These are phyloP conservation scores for Micromesistius poutassou DNA, from an alignment of 2,797 vertebrate genomes.

Conservation along the genomic window DNA sequence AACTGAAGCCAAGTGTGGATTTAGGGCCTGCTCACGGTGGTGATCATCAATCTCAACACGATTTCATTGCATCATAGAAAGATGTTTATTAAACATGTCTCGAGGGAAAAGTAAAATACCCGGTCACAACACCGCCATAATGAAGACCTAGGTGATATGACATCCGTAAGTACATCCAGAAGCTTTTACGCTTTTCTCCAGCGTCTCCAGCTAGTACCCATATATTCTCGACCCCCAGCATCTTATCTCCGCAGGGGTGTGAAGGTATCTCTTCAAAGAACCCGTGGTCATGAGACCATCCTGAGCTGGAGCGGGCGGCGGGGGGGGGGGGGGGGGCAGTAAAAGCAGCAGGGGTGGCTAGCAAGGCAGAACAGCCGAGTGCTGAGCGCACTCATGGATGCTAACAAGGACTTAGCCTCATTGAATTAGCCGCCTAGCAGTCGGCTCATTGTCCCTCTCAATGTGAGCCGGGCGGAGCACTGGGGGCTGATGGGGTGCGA, in stretches of 20 bases:
- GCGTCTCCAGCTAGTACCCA: slow-evolving; percentile 33
- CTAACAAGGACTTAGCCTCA: slow-evolving; percentile 32
- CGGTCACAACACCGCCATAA: slow-evolving; percentile 39
- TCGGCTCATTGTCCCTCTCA: slow-evolving; percentile 41
- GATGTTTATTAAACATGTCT: slow-evolving; percentile 14
- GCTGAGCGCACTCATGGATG: slow-evolving; percentile 26
- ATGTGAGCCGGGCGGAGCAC: slow-evolving; percentile 36
- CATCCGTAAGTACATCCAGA: neutral
- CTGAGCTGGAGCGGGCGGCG: neutral
- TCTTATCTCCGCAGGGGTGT: slow-evolving; percentile 18
- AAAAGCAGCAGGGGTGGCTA: slow-evolving; percentile 11
- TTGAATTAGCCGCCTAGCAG: slow-evolving; percentile 43
- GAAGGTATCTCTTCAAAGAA: slow-evolving; percentile 8
- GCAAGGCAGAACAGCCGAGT: slow-evolving; percentile 11
- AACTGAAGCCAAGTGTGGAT: slow-evolving; percentile 22
- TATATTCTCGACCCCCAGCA: slow-evolving; percentile 4
- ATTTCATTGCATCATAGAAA: neutral
- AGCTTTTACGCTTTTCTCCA: slow-evolving; percentile 21
- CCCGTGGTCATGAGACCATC: neutral
- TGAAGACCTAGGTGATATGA: slow-evolving; percentile 48
- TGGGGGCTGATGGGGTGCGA: slow-evolving; percentile 36
- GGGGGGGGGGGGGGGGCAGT: neutral
- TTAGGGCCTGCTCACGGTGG: neutral
- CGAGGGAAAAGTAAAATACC: slow-evolving; percentile 32
- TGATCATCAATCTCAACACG: neutral